phyloP scores from a whole-genome alignment of 1,140 invertebrate species.

The Eumaeus atala region DNA sequence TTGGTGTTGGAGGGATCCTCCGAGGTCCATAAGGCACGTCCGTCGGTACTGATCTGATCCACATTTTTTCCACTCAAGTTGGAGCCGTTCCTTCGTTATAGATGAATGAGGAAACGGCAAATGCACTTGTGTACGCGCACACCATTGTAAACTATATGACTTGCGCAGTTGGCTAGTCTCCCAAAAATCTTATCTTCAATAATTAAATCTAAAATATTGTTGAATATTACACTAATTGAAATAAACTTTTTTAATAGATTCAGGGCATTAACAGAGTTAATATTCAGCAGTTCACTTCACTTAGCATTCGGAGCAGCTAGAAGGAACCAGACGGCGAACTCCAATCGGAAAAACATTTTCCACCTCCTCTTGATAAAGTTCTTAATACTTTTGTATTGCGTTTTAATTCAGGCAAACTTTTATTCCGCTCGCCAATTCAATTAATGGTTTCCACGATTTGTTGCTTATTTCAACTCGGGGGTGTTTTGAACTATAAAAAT shows the following conservation, averaged over 20 bases:
- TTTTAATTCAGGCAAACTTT: slow-evolving; percentile 43
- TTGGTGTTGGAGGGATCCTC: too few relatives aligned
- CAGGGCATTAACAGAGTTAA: slow-evolving; percentile 24
- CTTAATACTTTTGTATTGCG: slow-evolving; percentile 44
- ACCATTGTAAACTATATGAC: too few relatives aligned
- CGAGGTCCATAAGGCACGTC: too few relatives aligned
- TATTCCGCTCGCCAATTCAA: slow-evolving; percentile 25
- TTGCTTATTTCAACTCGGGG: neutral
- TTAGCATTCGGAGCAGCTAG: slow-evolving; percentile 37
- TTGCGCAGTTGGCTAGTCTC: too few relatives aligned
- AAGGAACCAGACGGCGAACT: slow-evolving; percentile 32
- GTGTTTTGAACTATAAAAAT: too few relatives aligned
- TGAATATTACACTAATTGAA: slow-evolving; percentile 8
- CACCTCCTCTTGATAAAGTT: slow-evolving; percentile 38
- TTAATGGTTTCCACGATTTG: slow-evolving; percentile 22
- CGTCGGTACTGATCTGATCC: too few relatives aligned
- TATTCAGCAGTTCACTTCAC: slow-evolving; percentile 33
- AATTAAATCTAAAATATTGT: slow-evolving; percentile 6
- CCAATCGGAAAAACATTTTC: slow-evolving; percentile 47
- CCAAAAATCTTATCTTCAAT: too few relatives aligned
- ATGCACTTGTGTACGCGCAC: too few relatives aligned
- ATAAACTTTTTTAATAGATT: slow-evolving; percentile 12
- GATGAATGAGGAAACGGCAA: too few relatives aligned
- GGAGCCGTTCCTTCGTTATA: too few relatives aligned
- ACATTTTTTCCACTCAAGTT: too few relatives aligned